Evolutionary conservation across 2,888 invertebrate species (phyloP).

Genomic region (Carabus problematicus): DNA sequence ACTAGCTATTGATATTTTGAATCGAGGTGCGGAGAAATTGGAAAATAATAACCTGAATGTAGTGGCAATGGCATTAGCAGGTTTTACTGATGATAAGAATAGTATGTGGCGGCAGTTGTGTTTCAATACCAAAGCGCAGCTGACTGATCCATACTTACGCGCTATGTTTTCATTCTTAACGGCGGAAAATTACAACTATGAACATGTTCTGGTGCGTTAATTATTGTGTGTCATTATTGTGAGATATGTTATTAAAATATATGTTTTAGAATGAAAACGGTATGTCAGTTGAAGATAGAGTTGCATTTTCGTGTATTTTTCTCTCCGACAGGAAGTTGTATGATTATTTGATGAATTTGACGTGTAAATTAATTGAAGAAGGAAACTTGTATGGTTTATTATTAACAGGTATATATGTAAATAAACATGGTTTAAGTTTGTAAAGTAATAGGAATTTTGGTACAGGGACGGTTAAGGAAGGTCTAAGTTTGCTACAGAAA

Average conservation of each 20-base stretch:
- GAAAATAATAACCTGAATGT: conserved; percentile 62
- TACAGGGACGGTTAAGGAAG: conserved; percentile 74
- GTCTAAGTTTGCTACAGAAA: conserved; percentile 81
- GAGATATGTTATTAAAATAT: conserved; percentile 19
- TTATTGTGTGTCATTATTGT: conserved; percentile 2
- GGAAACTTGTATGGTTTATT: conserved; percentile 87
- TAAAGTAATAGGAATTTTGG: not conserved
- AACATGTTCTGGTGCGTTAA: conserved; percentile 73
- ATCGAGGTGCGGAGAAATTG: conserved; percentile 68
- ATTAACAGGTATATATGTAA: conserved; percentile 69
- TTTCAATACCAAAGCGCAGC: conserved; percentile 73
- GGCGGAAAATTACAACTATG: conserved; percentile 77
- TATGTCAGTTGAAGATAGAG: conserved; percentile 85
- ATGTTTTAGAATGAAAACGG: conserved; percentile 77
- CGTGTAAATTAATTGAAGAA: conserved; percentile 72
- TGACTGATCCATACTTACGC: conserved; percentile 89
- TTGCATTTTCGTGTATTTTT: conserved; percentile 91
- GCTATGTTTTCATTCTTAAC: conserved; percentile 92
- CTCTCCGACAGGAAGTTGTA: conserved; percentile 80
- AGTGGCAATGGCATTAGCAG: conserved; percentile 82
- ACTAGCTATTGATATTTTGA: conserved; percentile 85
- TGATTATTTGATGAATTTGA: conserved; percentile 78
- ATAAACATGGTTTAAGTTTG: conserved; percentile 6
- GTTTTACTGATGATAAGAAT: conserved; percentile 85
- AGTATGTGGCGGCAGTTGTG: conserved; percentile 83